These are phyloP conservation scores for Notechis scutatus DNA, from an alignment of 2,113 vertebrate species.

Conservation along the genomic window DNA sequence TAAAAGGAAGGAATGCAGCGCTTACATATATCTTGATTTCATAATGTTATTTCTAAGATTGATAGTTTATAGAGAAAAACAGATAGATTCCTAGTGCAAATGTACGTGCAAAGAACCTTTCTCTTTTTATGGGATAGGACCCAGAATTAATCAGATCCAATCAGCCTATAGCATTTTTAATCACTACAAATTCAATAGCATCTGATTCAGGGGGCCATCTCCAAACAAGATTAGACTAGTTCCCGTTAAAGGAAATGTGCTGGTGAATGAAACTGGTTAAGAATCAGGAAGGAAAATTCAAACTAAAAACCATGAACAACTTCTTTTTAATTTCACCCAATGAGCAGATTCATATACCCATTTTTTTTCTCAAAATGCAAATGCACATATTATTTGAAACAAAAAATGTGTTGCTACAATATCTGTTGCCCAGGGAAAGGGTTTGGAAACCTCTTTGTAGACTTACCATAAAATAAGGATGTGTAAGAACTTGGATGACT, in stretches of 20 bases:
- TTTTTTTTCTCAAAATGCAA: neutral
- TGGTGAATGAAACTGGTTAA: neutral
- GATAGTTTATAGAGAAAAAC: neutral
- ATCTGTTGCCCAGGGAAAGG: neutral
- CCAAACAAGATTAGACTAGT: neutral
- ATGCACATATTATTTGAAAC: neutral
- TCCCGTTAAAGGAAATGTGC: neutral
- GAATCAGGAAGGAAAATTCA: neutral
- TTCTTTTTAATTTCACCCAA: neutral
- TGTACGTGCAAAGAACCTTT: neutral
- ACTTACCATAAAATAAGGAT: neutral
- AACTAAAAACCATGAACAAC: neutral
- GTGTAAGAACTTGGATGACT: neutral
- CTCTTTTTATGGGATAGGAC: no score
- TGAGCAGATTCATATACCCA: neutral
- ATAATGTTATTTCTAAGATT: neutral
- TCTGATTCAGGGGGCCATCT: neutral
- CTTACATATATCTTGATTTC: neutral
- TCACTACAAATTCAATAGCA: neutral
- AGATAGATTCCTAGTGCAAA: neutral
- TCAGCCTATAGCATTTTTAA: neutral
- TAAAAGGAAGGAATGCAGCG: neutral
- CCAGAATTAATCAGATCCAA: neutral
- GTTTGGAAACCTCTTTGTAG: neutral
- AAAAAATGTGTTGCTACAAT: neutral